Evolutionary conservation across 2,113 vertebrate genomes (phyloP), one percentile per base, ranked within the genome.

Genomic region (Melanerpes formicivorus): DNA sequence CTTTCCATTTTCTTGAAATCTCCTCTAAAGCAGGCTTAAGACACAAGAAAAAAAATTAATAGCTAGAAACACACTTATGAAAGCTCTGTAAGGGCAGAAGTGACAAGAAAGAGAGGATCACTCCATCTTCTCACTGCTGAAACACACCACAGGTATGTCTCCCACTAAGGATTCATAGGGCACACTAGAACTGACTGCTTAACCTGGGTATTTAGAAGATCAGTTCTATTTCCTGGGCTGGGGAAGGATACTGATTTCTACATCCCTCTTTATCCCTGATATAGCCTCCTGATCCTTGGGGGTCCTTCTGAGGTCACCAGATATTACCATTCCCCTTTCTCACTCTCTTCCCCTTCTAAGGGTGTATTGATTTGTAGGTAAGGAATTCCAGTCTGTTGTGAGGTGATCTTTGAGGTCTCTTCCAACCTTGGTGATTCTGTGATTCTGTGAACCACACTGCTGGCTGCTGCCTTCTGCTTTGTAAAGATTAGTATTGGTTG

Each of bases 401-500:
- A 82, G 66, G 59, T 37, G 37, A 37, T 37, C 37, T 37, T 37
- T 37, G 37, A 37, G 37, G 8, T 37, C 37, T 37, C 37, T 37
- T 37, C 37, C 37, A 37, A 37, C 37, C 37, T 37, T 37, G 37
- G 37, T 37, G 37, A 37, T 37, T 37, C 37, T 37, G 37, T 37
- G 37, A 37, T 37, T 37, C 37, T 37, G 37, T 37, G 37, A 37
- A 37, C 37, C 37, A 69, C 14, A 7, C 29, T 80, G 54, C 72
- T 85, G 90, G 56, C 52, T 87, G 72, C 67, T 89, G 79, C 87
- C 84, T 91, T 80, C 85, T 88, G 76, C 76, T 90, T 93, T 90
- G 82, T 86, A 95, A 95, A 95, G 90, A 95, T 91, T 94, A 90
- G 83, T 83, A 87, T 37, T 83, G 37, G 79, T 83, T 83, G 82